Evolutionary conservation across 1,140 invertebrate species (phyloP), one percentile per base, ranked within the genome.

Genomic region (Eumaeus atala): DNA sequence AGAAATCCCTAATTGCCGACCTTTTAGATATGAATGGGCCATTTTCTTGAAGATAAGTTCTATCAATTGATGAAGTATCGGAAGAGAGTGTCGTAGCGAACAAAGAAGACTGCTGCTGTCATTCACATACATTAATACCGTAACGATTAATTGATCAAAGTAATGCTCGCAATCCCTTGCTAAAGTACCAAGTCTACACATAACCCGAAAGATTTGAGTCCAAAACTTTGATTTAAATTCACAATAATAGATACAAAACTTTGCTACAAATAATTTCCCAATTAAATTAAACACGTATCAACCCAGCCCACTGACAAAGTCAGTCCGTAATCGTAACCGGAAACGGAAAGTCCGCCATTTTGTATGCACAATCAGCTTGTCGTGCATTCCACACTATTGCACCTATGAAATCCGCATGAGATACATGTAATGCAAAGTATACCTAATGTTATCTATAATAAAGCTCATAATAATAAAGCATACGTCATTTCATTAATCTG

Each of bases 361-460:
- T 79, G 76, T 74, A 71, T 77, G 72, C 67, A 67, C 75, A 78
- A 78, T 84, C 77, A 70, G 72, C 70, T 77, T 80, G 80, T 84
- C 71, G 67, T 66, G 66, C 72, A 70, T 81, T 84, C 76, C 77
- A 72, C 78, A 70, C 77, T 74, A 75, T 67, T 78, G 77, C 80
- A 82, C 76, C 73, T 78, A 71, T 71, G 70, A 67, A 72, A 69
- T 71, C 74, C 70, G 70, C 64, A 70, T 70, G 60, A 58, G 16
- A 49, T 51, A 4, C 18, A 54, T 48, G 28, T 57, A 62, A 33
- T 18, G 12, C 9, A 70, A 70, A 58, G 51, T 9, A 33, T 38
- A 62, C 63, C 53, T 9, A 28, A 28, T 44, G 3, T 9, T 12
- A 9, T 14, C 21, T 67, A 63, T 6, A 11, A 50, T 58, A 58